Evolutionary conservation across 2,888 invertebrate species (phyloP).

Genomic region (Eumerus sabulonum): DNA sequence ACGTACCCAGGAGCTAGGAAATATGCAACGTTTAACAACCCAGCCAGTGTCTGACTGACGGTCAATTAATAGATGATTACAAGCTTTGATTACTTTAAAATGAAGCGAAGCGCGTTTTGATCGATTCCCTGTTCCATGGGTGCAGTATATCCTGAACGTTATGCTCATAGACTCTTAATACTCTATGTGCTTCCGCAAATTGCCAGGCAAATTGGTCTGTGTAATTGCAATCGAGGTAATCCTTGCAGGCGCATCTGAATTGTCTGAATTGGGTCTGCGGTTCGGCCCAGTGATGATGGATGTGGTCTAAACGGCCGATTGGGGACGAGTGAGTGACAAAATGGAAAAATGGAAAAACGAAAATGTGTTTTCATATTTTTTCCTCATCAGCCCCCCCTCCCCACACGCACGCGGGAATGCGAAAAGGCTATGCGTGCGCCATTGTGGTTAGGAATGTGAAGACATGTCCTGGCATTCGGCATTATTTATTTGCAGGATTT

Average conservation of each 20-base stretch:
- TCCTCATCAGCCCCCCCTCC: too few relatives aligned
- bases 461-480: background rate
- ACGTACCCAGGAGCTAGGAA: conserved; percentile 4
- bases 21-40: conserved; percentile 31
- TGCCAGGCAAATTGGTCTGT: conserved; percentile 48
- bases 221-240: conserved; percentile 53
- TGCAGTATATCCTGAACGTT: background rate
- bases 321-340: too few relatives aligned
- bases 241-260: too few relatives aligned
- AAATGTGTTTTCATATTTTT: too few relatives aligned
- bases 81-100: conserved; percentile 60
- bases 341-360: too few relatives aligned
- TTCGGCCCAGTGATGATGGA: conserved; percentile 43
- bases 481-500: conserved; percentile 10
- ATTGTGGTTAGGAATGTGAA: conserved; percentile 15
- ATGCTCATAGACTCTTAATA: too few relatives aligned
- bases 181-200: conserved; percentile 33
- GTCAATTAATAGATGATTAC: conserved; percentile 65
- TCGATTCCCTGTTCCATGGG: conserved; percentile 9
- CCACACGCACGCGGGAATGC: too few relatives aligned
- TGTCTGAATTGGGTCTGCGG: conserved; percentile 36
- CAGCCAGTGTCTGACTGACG: conserved; percentile 16
- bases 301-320: conserved; percentile 27
- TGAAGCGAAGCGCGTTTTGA: conserved; percentile 25
- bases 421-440: background rate